Base-by-base conservation (phyloP, 1,140 invertebrate species). In the Conus ventricosus region DNA sequence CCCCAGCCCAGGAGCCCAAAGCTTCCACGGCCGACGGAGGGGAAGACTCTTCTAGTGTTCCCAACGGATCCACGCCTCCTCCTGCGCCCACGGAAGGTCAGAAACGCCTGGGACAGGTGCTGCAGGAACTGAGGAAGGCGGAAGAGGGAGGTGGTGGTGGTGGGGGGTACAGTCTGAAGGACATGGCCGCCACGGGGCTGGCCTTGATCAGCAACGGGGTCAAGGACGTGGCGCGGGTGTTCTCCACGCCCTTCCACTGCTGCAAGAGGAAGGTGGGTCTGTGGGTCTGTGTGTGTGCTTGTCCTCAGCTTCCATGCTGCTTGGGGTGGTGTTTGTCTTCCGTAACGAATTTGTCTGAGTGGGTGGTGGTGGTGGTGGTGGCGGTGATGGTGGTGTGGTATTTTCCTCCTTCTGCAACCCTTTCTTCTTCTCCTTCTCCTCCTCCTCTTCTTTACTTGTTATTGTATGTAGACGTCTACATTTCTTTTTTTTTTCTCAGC, bases 231-330 rank as follows among this genome's bases (percentile, higher is more conserved):
- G 87, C 89, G 11, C 75, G 76, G 39, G 80, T 90, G 20, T 86
- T 90, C 71, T 23, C 78, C 83, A 84, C 81, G 5, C 89, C 89
- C 8, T 90, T 90, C 51, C 89, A 88, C 11, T 90, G 89, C 84
- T 90, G 89, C 78, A 60, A 63, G 57, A 54, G 82, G 27, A 23
- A 84, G 82, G 82, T 84, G 55, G n/a, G 82, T 84, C 13, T 23
- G 51, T 20, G 5, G 0, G n/a, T 27, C 0, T 78, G 25, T 78
- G 20, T n/a, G 17, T 75, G n/a, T 25, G 67, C 23, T 78, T 8
- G 76, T 15, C 39, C 7, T 75, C 67, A 7, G 7, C 23, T 15
- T 75, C 23, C 7, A 7, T 75, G 17, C 1, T 75, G 17, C 20
- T 20, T 15, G 17, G 0, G 67, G 20, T 75, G 4, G 67, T 75